A percentile compares a stretch with the other conserved stretches of the same genome.
phyloP scores from a whole-genome alignment of 1,140 invertebrate genomes.

The Cherax quadricarinatus region DNA sequence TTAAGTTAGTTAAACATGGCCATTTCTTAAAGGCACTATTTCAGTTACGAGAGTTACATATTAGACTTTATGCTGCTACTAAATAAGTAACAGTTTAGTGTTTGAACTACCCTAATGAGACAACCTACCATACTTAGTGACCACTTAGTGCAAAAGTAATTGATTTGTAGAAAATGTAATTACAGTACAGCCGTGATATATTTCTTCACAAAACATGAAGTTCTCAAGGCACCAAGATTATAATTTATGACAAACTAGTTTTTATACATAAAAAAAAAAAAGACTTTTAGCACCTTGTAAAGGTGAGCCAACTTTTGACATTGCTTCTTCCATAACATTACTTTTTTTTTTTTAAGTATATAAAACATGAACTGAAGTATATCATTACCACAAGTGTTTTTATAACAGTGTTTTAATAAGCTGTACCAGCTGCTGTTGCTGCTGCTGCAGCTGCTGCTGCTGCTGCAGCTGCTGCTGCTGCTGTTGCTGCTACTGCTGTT shows the following conservation, averaged over 20 bases:
- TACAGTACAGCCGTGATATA: not conserved
- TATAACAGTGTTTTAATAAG: too few species aligned
- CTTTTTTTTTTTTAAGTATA: too few species aligned
- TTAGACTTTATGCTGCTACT: not conserved
- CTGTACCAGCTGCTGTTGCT: too few species aligned
- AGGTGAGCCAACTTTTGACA: not conserved
- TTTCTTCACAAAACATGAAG: constrained; percentile 6
- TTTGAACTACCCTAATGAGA: not conserved
- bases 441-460: too few species aligned
- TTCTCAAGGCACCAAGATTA: constrained; percentile 12
- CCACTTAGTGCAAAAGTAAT: not conserved
- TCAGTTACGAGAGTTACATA: not conserved
- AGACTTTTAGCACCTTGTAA: not conserved
- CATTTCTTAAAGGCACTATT: constrained; percentile 4
- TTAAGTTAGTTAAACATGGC: constrained; percentile 3
- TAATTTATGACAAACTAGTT: not conserved
- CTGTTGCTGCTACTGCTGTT: too few species aligned
- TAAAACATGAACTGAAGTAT: too few species aligned
- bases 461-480: too few species aligned
- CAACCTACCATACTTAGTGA: not conserved
- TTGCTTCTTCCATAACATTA: not conserved
- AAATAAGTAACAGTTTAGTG: not conserved
- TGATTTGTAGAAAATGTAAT: not conserved
- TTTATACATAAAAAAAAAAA: not conserved
- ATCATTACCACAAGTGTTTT: too few species aligned